A percentile compares a stretch with the other conserved stretches of the same genome.
Evolutionary conservation across 2,888 invertebrate genomes (phyloP).

Genomic region (Nephrotoma guestfalica): DNA sequence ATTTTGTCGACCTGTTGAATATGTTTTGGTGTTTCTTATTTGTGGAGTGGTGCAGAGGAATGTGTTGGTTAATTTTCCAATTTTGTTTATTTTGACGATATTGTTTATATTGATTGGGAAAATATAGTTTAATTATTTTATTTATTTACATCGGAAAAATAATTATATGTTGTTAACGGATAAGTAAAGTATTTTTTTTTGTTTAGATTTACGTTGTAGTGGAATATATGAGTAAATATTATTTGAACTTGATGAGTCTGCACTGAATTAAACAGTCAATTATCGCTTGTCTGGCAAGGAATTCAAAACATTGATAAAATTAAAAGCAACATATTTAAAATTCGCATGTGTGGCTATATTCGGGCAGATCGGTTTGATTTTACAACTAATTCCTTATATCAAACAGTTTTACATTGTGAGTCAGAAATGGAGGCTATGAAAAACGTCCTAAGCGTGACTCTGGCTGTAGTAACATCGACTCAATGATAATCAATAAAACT

Average conservation of each 20-base stretch:
- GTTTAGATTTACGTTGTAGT: background rate
- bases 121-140: background rate
- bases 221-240: background rate
- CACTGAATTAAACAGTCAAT: background rate
- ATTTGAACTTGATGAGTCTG: background rate
- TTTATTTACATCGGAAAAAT: background rate
- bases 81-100: background rate
- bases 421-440: too few relatives aligned
- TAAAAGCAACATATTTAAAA: background rate
- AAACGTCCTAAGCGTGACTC: too few relatives aligned
- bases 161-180: background rate
- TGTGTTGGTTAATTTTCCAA: background rate
- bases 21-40: background rate
- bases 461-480: too few relatives aligned
- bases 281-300: background rate
- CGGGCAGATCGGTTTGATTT: too few relatives aligned
- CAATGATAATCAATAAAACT: too few relatives aligned
- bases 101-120: background rate
- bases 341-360: too few relatives aligned
- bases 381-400: too few relatives aligned
- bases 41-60: background rate
- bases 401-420: too few relatives aligned
- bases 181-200: background rate
- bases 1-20: background rate
- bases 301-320: background rate